Evolutionary conservation across 2,113 vertebrate genomes (phyloP).

Genomic region (Meleagris gallopavo): DNA sequence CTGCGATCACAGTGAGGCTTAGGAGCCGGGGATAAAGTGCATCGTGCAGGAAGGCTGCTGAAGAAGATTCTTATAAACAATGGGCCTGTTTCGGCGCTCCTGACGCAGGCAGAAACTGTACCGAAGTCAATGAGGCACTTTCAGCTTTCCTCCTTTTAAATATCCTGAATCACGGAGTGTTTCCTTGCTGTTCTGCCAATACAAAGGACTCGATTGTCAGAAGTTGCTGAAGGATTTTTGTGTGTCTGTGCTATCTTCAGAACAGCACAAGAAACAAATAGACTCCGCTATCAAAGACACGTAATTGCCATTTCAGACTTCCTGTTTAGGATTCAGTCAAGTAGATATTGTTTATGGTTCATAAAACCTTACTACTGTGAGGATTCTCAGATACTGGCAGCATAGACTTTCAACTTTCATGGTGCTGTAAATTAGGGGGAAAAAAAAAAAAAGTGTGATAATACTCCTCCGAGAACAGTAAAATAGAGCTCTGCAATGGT

Average conservation of each 20-base stretch:
- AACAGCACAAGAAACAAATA: conserved; percentile 44
- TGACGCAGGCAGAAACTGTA: not conserved
- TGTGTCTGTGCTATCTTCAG: conserved; percentile 4
- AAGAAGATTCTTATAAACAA: conserved; percentile 8
- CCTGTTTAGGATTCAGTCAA: conserved; percentile 77
- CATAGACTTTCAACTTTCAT: conserved; percentile 75
- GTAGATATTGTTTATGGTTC: conserved; percentile 81
- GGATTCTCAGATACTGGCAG: conserved; percentile 72
- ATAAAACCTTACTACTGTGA: conserved; percentile 81
- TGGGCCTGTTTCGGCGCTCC: conserved; percentile 19
- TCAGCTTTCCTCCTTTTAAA: not conserved
- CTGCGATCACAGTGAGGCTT: fast-evolving
- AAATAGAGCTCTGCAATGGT: conserved; percentile 79
- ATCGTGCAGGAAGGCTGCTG: not conserved
- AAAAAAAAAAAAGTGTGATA: conserved; percentile 36
- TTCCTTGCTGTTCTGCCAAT: not conserved
- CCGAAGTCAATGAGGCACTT: not conserved
- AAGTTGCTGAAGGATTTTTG: conserved; percentile 21
- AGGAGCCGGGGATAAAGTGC: not conserved
- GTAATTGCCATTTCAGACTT: conserved; percentile 61
- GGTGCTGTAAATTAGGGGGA: conserved; percentile 76
- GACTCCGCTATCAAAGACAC: conserved; percentile 35
- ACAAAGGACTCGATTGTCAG: conserved; percentile 18
- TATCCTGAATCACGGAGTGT: not conserved
- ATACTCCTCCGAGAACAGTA: conserved; percentile 79